Evolutionary conservation across 2,113 vertebrate genomes (phyloP).

Genomic region (Sinocyclocheilus anshuiensis): DNA sequence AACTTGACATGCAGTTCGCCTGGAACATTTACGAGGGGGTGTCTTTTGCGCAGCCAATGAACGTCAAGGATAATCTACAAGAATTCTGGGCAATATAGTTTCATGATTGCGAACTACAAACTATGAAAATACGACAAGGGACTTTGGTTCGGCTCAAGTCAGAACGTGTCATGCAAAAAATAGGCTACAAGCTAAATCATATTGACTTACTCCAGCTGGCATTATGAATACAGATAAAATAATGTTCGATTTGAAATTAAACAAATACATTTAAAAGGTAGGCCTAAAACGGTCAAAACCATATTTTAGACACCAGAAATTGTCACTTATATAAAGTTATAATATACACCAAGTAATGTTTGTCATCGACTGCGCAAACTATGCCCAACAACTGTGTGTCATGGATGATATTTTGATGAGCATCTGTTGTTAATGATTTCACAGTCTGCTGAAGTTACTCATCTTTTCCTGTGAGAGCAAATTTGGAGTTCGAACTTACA

Average conservation of each 20-base stretch:
- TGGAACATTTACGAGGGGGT: not conserved
- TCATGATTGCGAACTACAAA: not conserved
- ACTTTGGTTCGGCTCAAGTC: not conserved
- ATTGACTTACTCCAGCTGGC: not conserved
- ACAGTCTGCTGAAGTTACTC: not conserved
- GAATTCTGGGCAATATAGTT: constrained; percentile 6
- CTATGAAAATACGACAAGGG: not conserved
- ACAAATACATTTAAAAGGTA: not conserved
- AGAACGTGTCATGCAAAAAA: not conserved
- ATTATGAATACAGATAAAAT: not conserved
- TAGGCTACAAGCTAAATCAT: not conserved
- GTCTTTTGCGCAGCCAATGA: not conserved
- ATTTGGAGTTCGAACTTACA: not conserved
- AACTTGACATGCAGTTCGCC: not conserved
- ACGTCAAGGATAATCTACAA: too few species aligned
- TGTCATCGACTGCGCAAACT: not conserved
- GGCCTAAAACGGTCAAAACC: too few species aligned
- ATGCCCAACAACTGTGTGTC: not conserved
- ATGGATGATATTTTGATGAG: too few species aligned
- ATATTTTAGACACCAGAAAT: not conserved
- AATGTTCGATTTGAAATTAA: not conserved
- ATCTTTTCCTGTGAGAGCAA: not conserved
- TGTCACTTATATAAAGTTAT: not conserved
- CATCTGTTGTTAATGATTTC: not conserved
- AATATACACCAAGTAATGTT: not conserved